Evolutionary conservation across 2,888 invertebrate genomes (phyloP), one percentile per base, ranked within the genome.

Genomic region (Nebria brevicollis): DNA sequence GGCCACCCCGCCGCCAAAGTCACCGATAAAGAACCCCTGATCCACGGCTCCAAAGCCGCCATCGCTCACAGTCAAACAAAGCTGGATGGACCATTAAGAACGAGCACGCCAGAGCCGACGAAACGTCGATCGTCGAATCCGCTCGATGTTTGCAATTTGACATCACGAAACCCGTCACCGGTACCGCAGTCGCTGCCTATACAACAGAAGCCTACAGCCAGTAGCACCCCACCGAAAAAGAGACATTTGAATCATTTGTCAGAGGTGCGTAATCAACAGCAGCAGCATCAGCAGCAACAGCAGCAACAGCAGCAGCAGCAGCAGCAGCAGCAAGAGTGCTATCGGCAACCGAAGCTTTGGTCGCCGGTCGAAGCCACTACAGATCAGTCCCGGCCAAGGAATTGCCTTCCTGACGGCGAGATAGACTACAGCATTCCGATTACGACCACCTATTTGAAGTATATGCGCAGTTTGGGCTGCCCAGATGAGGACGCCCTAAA

Each of bases 401-500:
- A 82, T 82, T 79, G 86, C 72, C 84, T 88, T 80, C 86, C 87
- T 84, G 86, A 90, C 41, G 91, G 91, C 43, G 92, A 92, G 82
- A 93, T 95, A 84, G 95, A 96, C 90, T 95, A 94, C 90, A 95
- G 95, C 86, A 93, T 97, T 86, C 97, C 97, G 73, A 96, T 97
- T 85, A 97, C 97, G 74, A 96, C 96, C 77, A 95, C 96, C 64
- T 97, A 97, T 89, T 90, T 97, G 89, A 96, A 95, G 88, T 93
- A 95, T 86, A 95, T 96, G 91, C 91, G 95, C 87, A 94, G 92
- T 88, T 90, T 95, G 89, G 93, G 93, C 81, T 89, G 93, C 85
- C 89, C 91, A 86, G 92, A 93, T 87, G 91, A 92, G 86, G 91
- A 93, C 86, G 92, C 92, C 7, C 86, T 92, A 84, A 90, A 91